A percentile compares a stretch with the other conserved stretches of the same genome.
These are phyloP conservation scores for Stenopsyche tienmushanensis DNA, from an alignment of 1,140 invertebrate genomes.

Conservation along the genomic window DNA sequence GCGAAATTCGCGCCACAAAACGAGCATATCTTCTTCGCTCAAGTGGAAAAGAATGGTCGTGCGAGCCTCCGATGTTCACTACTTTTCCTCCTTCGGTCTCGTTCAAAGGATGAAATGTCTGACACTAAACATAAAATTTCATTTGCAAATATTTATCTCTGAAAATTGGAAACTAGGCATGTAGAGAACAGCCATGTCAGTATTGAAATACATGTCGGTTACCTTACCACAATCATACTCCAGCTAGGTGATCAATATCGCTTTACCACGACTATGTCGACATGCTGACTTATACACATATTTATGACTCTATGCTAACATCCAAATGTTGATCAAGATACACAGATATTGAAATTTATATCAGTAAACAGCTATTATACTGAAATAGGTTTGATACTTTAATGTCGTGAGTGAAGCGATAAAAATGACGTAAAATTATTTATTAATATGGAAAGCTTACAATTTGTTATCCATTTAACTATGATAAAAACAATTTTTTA, in stretches of 20 bases:
- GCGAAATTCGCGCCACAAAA: neutral
- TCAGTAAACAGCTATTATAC: too few species aligned
- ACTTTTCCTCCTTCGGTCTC: too few species aligned
- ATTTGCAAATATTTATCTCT: constrained; percentile 11
- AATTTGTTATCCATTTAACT: too few species aligned
- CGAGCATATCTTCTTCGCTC: neutral
- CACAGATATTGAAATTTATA: too few species aligned
- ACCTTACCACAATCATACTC: neutral
- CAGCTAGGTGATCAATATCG: neutral
- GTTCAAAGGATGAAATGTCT: neutral
- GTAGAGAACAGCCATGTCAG: neutral
- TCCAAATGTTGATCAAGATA: too few species aligned
- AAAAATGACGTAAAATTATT: too few species aligned
- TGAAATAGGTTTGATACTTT: too few species aligned
- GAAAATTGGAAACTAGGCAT: neutral
- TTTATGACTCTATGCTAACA: neutral
- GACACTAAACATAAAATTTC: neutral
- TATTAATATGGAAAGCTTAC: too few species aligned
- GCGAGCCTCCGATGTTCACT: too few species aligned
- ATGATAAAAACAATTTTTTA: too few species aligned
- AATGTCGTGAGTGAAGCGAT: too few species aligned
- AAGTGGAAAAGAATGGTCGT: too few species aligned
- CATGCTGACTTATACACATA: neutral
- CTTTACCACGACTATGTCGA: neutral
- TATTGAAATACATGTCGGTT: neutral